A percentile compares a stretch with the other conserved stretches of the same genome.
These are phyloP conservation scores for Theocolax elegans DNA, from an alignment of 1,140 invertebrate species.

Conservation along the genomic window DNA sequence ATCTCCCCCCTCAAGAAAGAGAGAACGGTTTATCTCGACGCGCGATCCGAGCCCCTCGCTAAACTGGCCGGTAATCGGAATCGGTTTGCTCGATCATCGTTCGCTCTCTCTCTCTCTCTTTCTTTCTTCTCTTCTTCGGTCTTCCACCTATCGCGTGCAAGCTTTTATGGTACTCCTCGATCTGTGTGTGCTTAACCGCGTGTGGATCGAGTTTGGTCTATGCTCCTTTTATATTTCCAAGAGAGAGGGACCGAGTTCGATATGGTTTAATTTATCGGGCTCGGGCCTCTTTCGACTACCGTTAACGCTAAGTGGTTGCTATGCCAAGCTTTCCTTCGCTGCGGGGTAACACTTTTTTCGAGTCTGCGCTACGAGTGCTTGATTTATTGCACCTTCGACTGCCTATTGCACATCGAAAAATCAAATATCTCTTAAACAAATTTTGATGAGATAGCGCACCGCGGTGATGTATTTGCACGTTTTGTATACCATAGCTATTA, in stretches of 20 bases:
- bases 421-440: no score
- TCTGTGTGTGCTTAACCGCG: background rate
- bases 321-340: no score
- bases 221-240: background rate
- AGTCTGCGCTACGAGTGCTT: no score
- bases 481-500: no score
- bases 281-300: slow-evolving; percentile 10
- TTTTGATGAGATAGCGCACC: no score
- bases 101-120: background rate
- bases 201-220: background rate
- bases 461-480: no score
- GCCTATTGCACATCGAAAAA: background rate
- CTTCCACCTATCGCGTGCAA: background rate
- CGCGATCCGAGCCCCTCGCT: slow-evolving; percentile 27
- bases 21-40: slow-evolving; percentile 23
- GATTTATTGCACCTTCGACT: no score
- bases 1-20: background rate
- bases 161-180: background rate
- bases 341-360: no score
- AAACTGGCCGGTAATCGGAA: slow-evolving; percentile 36
- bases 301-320: slow-evolving; percentile 33
- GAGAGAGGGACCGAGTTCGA: background rate
- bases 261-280: slow-evolving; percentile 7
- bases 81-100: slow-evolving; percentile 29
- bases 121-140: background rate